Percentiles rank a stretch among this genome's conserved stretches.
phyloP scores from a whole-genome alignment of 2,888 invertebrate species.

The Heliothis peltigera region DNA sequence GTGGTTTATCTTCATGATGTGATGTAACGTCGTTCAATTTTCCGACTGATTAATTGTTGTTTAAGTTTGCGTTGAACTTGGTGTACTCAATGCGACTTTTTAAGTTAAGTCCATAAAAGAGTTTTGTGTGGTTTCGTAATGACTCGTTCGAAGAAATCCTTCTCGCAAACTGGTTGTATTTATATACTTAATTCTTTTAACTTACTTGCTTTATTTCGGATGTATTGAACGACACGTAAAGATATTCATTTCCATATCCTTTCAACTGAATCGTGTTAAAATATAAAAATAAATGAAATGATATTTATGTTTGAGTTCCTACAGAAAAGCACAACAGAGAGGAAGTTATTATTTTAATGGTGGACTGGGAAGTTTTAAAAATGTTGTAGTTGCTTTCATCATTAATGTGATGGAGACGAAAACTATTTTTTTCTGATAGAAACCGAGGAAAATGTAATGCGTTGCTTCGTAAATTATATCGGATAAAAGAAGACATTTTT shows the following conservation, averaged over 20 bases:
- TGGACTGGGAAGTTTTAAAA: constrained; percentile 79
- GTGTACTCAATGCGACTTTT: constrained; percentile 41
- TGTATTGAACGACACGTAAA: neutral
- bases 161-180: neutral
- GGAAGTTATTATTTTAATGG: constrained; percentile 88
- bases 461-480: constrained; percentile 52
- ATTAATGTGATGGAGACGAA: constrained; percentile 82
- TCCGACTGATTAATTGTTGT: constrained; percentile 61
- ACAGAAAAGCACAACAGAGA: constrained; percentile 77
- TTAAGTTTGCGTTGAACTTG: constrained; percentile 50
- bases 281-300: constrained; percentile 48
- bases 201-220: neutral
- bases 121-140: constrained; percentile 17
- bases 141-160: neutral
- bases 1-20: constrained; percentile 61
- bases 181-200: neutral
- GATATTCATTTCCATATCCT: neutral
- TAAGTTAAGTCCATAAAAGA: constrained; percentile 21
- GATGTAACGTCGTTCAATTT: constrained; percentile 60
- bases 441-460: constrained; percentile 59
- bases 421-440: constrained; percentile 74
- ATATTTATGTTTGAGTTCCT: constrained; percentile 68
- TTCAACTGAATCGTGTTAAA: constrained; percentile 19
- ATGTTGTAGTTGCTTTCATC: constrained; percentile 79
- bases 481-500: constrained; percentile 45